These are phyloP conservation scores for Orchestes rusci DNA, from an alignment of 2,888 invertebrate species.

Conservation along the genomic window DNA sequence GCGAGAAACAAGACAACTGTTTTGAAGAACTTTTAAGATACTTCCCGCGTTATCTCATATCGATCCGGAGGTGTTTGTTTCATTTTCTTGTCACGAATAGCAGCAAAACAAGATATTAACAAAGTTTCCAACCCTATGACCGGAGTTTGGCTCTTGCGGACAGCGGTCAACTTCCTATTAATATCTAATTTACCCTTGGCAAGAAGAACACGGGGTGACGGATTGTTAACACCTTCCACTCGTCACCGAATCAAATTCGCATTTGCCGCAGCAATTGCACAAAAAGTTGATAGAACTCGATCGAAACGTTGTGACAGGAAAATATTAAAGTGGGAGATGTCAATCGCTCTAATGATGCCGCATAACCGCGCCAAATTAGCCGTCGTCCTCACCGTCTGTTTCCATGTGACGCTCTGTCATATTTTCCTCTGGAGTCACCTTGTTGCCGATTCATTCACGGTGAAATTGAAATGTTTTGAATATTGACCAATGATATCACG, in stretches of 20 bases:
- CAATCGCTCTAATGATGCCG: slow-evolving; percentile 48
- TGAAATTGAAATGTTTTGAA: no score
- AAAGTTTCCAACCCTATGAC: slow-evolving; percentile 33
- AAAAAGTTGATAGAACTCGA: no score
- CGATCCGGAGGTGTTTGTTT: slow-evolving; percentile 27
- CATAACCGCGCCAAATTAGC: slow-evolving; percentile 46
- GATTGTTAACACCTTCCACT: no score
- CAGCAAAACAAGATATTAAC: slow-evolving; percentile 38
- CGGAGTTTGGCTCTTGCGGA: slow-evolving; percentile 26
- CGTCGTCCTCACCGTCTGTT: slow-evolving; percentile 27
- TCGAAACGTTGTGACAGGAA: not conserved
- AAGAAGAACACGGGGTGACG: no score
- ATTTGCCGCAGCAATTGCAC: no score
- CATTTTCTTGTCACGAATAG: slow-evolving; percentile 35
- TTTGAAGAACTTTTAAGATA: slow-evolving; percentile 7
- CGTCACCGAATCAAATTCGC: no score
- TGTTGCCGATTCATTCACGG: slow-evolving; percentile 8
- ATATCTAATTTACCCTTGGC: slow-evolving; percentile 24
- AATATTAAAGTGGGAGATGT: slow-evolving; percentile 39
- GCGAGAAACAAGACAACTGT: no score
- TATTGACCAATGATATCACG: no score
- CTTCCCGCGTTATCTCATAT: slow-evolving; percentile 23
- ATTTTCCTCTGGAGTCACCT: slow-evolving; percentile 10
- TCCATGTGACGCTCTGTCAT: slow-evolving; percentile 22
- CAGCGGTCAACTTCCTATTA: slow-evolving; percentile 27